These are phyloP conservation scores for Ciconia stormi DNA, from an alignment of 2,113 vertebrate species.

Conservation along the genomic window DNA sequence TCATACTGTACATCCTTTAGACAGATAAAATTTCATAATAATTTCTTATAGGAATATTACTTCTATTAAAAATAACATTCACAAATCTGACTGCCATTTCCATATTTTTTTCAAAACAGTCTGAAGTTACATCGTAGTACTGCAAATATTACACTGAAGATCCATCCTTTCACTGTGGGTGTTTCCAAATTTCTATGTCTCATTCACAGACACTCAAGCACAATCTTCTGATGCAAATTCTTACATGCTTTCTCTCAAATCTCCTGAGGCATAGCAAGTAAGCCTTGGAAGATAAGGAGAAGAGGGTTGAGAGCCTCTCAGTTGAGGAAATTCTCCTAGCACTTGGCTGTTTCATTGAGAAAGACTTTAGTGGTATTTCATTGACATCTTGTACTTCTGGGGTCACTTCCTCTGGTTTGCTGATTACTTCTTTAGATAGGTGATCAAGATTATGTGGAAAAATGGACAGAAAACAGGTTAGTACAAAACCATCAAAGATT, in stretches of 20 bases:
- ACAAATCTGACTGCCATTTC: neutral
- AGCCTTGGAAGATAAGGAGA: neutral
- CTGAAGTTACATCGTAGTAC: neutral
- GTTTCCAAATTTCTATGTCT: neutral
- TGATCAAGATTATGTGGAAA: neutral
- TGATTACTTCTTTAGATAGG: neutral
- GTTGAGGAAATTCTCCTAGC: neutral
- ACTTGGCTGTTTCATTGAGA: neutral
- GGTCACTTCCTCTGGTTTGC: neutral
- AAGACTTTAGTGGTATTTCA: neutral
- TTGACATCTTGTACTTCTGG: neutral
- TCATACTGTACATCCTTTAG: neutral
- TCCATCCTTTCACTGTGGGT: neutral
- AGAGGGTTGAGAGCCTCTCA: neutral
- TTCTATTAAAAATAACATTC: neutral
- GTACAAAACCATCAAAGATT: neutral
- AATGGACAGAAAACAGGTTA: neutral
- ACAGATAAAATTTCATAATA: neutral
- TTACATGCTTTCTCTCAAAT: neutral
- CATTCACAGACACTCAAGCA: neutral
- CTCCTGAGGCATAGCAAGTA: neutral
- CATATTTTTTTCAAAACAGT: neutral
- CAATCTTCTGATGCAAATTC: neutral
- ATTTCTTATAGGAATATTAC: neutral
- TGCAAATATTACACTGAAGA: neutral